Evolutionary conservation across 2,113 vertebrate genomes (phyloP), one percentile per base, ranked within the genome.

Genomic region (Numenius arquata): DNA sequence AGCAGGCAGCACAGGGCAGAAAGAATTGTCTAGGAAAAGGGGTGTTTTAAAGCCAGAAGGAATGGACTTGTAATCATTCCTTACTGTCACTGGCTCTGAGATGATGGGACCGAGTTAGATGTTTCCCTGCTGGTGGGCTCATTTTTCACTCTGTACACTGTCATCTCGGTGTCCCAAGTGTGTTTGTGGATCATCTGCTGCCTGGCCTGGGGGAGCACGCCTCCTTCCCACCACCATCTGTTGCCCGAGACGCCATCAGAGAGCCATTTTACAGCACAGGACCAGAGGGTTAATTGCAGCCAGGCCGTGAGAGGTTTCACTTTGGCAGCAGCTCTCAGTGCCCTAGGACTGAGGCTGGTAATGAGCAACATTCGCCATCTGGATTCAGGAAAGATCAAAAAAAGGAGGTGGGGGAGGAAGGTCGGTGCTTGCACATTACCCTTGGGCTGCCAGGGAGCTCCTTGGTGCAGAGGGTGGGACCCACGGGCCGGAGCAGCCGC

Each of bases 311-410:
- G 80, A 86, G 61, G 59, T 62, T 82, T 91, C 66, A 32, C 53
- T 86, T 66, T 85, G 84, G 90, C 73, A 67, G 83, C 76, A 75
- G 68, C 82, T 83, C 50, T 34, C 30, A 7, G 87, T 53, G 92
- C 89, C 80, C 38, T 18, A 81, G 73, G 86, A 90, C 72, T 56
- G 56, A 18, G 0, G 0, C 55, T 73, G 53, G 52, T 73, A 89
- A 92, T 38, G 45, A 91, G 81, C 89, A 93, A 73, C 77, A 77
- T 63, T 76, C 83, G 89, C 89, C 91, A 89, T 91, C 84, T 96
- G 93, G 74, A 77, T 73, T 84, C 38, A 53, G 86, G 74, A 79
- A 84, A 91, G 92, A 66, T 70, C 74, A 92, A 93, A 70, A 34
- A 47, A 41, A 55, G 45, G 47, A 87, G 27, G 21, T 15, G 38